Evolutionary conservation across 2,888 invertebrate genomes (phyloP).

Genomic region (Gibbula magus): DNA sequence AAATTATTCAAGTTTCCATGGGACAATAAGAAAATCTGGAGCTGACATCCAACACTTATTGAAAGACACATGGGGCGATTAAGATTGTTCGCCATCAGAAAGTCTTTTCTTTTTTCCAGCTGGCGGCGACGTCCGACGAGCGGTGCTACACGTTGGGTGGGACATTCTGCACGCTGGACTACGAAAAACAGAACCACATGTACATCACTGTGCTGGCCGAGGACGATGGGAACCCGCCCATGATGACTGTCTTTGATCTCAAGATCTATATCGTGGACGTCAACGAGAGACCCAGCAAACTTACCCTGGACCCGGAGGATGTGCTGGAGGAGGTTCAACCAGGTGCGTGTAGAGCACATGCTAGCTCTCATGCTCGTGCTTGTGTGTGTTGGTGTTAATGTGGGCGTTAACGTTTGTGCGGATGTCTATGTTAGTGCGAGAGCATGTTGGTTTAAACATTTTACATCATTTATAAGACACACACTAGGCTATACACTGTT

Average conservation of each 20-base stretch:
- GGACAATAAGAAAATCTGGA: too few relatives aligned
- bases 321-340: slow-evolving; percentile 47
- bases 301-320: slow-evolving; percentile 35
- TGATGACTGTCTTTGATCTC: slow-evolving; percentile 52
- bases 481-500: neutral
- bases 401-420: too few relatives aligned
- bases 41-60: too few relatives aligned
- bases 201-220: slow-evolving; percentile 50
- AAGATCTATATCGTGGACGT: slow-evolving; percentile 47
- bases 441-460: neutral
- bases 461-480: neutral
- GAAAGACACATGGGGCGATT: too few relatives aligned
- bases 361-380: neutral
- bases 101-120: slow-evolving; percentile 32
- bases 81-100: too few relatives aligned
- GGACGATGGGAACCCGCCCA: slow-evolving; percentile 47
- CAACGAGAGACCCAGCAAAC: slow-evolving; percentile 50
- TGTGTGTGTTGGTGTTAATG: neutral
- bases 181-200: slow-evolving; percentile 35
- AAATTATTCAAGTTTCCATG: too few relatives aligned
- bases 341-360: slow-evolving; percentile 31
- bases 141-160: slow-evolving; percentile 50
- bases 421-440: too few relatives aligned
- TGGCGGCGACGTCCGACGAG: slow-evolving; percentile 44
- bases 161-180: slow-evolving; percentile 47